These are phyloP conservation scores for Charadrius vociferus DNA, from an alignment of 2,113 vertebrate genomes.

Conservation along the genomic window DNA sequence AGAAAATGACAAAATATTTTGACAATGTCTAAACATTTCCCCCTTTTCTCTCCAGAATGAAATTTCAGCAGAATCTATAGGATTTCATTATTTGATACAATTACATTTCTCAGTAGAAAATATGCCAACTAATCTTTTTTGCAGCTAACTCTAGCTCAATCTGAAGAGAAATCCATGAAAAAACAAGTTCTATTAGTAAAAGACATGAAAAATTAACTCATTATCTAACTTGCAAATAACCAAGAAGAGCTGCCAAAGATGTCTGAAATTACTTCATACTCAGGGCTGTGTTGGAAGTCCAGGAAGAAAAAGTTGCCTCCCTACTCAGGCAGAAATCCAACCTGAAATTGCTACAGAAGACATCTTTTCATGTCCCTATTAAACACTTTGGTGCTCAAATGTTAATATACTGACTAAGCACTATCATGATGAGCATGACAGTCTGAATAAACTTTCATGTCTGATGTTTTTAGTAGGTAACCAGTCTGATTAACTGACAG, in stretches of 20 bases:
- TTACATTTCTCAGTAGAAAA: not conserved
- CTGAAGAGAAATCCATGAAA: not conserved
- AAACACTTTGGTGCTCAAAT: not conserved
- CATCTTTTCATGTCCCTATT: not conserved
- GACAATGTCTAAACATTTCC: not conserved
- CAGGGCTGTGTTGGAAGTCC: not conserved
- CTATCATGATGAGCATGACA: not conserved
- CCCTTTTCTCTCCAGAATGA: not conserved
- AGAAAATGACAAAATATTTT: slow-evolving; percentile 30
- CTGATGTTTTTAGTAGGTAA: not conserved
- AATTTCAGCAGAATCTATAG: not conserved
- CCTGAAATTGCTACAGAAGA: not conserved
- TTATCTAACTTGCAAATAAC: not conserved
- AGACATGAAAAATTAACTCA: not conserved
- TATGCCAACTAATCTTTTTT: not conserved
- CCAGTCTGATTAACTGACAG: not conserved
- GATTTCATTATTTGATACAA: not conserved
- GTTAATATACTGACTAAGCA: not conserved
- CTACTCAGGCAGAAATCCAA: not conserved
- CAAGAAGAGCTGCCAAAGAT: not conserved
- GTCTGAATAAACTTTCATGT: not conserved
- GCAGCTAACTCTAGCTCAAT: not conserved
- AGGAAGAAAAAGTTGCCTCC: not conserved
- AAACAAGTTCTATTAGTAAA: not conserved
- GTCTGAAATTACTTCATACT: not conserved